These are phyloP conservation scores for Chanos chanos DNA, from an alignment of 2,797 vertebrate genomes.

Conservation along the genomic window DNA sequence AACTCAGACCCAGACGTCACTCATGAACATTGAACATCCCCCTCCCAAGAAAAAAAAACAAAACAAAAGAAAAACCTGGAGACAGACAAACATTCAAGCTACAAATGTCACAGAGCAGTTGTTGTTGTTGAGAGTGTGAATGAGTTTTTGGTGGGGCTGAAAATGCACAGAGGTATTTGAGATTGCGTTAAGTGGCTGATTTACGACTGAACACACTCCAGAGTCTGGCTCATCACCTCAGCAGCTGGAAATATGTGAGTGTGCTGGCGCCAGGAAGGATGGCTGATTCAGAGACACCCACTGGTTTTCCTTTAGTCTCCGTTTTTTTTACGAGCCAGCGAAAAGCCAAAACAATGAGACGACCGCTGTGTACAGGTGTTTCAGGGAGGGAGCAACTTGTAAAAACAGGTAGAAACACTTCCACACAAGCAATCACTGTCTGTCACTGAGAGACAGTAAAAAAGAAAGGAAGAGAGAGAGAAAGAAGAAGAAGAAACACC, in stretches of 20 bases:
- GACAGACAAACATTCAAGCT: neutral
- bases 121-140: no score
- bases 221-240: slow-evolving; percentile 65
- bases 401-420: slow-evolving; percentile 75
- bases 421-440: slow-evolving; percentile 59
- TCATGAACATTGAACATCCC: neutral
- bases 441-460: no score
- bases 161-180: no score
- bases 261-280: slow-evolving; percentile 78
- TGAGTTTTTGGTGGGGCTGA: no score
- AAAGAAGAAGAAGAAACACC: slow-evolving; percentile 60
- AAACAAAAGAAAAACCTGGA: neutral
- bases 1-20: neutral
- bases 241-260: slow-evolving; percentile 71
- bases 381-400: slow-evolving; percentile 70
- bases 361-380: slow-evolving; percentile 69
- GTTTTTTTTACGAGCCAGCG: slow-evolving; percentile 68
- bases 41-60: neutral
- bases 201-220: no score
- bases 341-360: slow-evolving; percentile 70
- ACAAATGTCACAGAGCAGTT: no score
- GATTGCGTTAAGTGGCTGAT: no score
- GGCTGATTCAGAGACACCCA: slow-evolving; percentile 80
- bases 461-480: slow-evolving; percentile 47
- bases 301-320: slow-evolving; percentile 70